Evolutionary conservation across 2,888 invertebrate species (phyloP).

Genomic region (Metallyticus violacea): DNA sequence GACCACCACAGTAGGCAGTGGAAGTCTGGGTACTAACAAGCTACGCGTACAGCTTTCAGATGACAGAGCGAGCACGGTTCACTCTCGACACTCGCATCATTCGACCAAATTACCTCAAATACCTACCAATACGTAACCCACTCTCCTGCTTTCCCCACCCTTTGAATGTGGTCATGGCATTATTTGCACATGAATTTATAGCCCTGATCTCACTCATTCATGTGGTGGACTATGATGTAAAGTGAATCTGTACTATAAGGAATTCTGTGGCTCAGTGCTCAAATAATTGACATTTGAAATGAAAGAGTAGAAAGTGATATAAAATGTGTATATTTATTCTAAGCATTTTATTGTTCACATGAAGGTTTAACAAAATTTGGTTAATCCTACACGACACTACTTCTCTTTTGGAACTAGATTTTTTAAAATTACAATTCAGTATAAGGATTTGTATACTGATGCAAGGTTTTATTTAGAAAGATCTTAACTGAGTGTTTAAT

Average conservation of each 20-base stretch:
- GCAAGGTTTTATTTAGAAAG: not conserved
- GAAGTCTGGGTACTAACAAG: slow-evolving; percentile 36
- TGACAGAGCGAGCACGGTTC: slow-evolving; percentile 46
- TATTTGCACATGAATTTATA: not conserved
- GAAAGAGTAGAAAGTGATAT: not conserved
- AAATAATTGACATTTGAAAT: not conserved
- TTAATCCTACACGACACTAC: not conserved
- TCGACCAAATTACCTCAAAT: slow-evolving; percentile 38
- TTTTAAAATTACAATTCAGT: not conserved
- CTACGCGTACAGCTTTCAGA: slow-evolving; percentile 45
- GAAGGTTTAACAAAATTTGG: not conserved
- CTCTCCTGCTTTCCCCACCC: not conserved
- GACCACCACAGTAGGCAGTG: slow-evolving; percentile 35
- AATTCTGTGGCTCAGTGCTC: not conserved
- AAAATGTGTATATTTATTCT: not conserved
- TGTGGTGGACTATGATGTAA: not conserved
- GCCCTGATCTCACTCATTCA: not conserved
- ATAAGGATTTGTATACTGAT: slow-evolving; percentile 1
- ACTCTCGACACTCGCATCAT: slow-evolving; percentile 45
- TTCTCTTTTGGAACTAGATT: not conserved
- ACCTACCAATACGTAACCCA: slow-evolving; percentile 33
- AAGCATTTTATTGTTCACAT: not conserved
- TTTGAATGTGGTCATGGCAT: not conserved
- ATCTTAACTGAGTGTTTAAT: not conserved
- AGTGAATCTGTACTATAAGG: not conserved